Evolutionary conservation across 2,797 vertebrate genomes (phyloP), one percentile per base, ranked within the genome.

Genomic region (Champsocephalus esox): DNA sequence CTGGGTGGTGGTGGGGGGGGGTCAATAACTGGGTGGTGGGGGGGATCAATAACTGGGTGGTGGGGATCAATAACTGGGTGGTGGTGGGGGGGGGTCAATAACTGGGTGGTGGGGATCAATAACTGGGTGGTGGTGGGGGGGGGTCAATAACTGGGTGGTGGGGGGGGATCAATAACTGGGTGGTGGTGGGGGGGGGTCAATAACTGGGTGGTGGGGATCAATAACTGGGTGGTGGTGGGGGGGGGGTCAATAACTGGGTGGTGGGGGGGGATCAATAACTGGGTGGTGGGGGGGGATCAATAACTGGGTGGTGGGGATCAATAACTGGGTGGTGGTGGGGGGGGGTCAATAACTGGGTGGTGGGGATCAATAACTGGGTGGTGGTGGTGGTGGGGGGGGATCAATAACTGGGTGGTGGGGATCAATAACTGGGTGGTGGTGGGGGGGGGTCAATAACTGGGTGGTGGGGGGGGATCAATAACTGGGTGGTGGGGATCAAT

Each of bases 191-290:
- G 19, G 63, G 60, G 28, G 62, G 64, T n/a, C n/a, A n/a, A n/a
- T n/a, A n/a, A n/a, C n/a, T n/a, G 76, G 24, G 24, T 21, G 21
- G 24, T 3, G 24, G 24, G 24, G 24, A 46, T 63, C 12, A 9
- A 64, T 84, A 73, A 66, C 54, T 14, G 59, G 54, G 66, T 16
- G 24, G 24, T 24, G 75, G n/a, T n/a, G 19, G 66, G 58, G 32
- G 62, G 59, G 75, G 32, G 44, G n/a, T 63, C 12, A 9, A 64
- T 84, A 73, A 66, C 54, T 14, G 59, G 54, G 66, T 16, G 24
- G 24, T 2, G 24, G 24, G 19, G 19, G 19, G 19, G 19, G 19
- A 1, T 19, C 19, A 19, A 19, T 19, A 19, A 19, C 19, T 19
- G 19, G 19, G 19, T 19, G 19, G 19, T 19, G 19, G n/a, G n/a